Percentiles rank a stretch among this genome's conserved stretches.
These are phyloP conservation scores for Enteromius afrohamiltoni DNA, from an alignment of 2,797 vertebrate genomes.

Conservation along the genomic window DNA sequence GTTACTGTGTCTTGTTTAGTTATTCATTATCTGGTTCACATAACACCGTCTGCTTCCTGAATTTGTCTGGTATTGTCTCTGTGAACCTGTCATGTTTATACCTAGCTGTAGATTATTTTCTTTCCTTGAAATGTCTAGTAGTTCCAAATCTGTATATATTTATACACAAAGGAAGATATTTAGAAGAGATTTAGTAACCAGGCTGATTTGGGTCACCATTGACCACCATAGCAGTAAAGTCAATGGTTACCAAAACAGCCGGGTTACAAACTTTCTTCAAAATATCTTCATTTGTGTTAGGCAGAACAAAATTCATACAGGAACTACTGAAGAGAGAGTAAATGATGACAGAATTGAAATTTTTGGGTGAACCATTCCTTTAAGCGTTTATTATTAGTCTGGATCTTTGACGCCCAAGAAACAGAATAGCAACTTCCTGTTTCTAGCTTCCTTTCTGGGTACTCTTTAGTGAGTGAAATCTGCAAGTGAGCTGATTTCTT, in stretches of 20 bases:
- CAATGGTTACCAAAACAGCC: too few relatives aligned
- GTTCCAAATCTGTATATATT: too few relatives aligned
- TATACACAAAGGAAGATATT: too few relatives aligned
- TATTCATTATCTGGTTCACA: background rate
- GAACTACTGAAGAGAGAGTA: too few relatives aligned
- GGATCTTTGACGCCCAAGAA: background rate
- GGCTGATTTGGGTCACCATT: too few relatives aligned
- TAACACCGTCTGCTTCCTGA: background rate
- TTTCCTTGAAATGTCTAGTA: background rate
- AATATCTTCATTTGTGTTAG: too few relatives aligned
- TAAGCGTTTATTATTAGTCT: slow-evolving; percentile 1
- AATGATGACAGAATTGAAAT: too few relatives aligned
- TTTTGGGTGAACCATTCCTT: too few relatives aligned
- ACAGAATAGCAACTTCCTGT: slow-evolving; percentile 39
- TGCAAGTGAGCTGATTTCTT: background rate
- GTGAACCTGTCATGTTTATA: background rate
- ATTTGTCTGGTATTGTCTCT: background rate
- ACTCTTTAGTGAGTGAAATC: background rate
- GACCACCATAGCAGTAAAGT: too few relatives aligned
- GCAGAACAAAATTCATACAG: too few relatives aligned
- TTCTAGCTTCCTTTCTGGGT: background rate
- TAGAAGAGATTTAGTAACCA: too few relatives aligned
- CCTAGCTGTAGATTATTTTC: background rate
- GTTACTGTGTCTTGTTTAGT: background rate
- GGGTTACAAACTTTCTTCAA: too few relatives aligned